phyloP scores from a whole-genome alignment of 2,113 vertebrate species.

The Calyptomena viridis region DNA sequence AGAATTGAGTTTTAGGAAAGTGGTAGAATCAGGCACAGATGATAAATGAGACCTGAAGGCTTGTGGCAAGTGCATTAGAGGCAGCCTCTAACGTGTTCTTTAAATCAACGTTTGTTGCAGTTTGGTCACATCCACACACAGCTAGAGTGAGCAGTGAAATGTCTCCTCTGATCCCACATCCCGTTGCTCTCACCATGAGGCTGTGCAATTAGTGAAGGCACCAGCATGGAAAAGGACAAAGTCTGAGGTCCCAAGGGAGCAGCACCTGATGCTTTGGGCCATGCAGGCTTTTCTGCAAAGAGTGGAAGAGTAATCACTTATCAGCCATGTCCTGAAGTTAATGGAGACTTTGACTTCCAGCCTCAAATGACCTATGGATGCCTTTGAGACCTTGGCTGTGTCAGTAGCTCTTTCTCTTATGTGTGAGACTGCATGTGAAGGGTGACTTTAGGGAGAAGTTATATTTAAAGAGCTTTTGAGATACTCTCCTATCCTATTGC shows the following conservation, averaged over 20 bases:
- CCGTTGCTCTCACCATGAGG: neutral
- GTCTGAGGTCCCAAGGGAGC: neutral
- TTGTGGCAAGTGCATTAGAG: neutral
- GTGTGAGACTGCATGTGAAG: neutral
- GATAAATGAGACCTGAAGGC: constrained; percentile 9
- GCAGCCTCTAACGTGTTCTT: neutral
- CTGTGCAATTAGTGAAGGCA: neutral
- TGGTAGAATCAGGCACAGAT: neutral
- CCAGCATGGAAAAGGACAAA: neutral
- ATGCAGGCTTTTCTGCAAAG: neutral
- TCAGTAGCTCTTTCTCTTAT: neutral
- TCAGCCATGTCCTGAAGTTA: neutral
- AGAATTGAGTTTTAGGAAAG: neutral
- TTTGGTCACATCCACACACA: neutral
- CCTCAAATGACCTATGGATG: neutral
- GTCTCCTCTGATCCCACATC: neutral
- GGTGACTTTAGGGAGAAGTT: neutral
- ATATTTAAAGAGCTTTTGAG: neutral
- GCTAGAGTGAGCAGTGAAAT: neutral
- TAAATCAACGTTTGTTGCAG: neutral
- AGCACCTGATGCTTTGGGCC: neutral
- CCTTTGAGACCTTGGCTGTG: neutral
- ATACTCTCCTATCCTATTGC: neutral
- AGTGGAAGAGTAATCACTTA: neutral
- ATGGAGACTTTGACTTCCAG: neutral